phyloP scores from a whole-genome alignment of 2,113 vertebrate species.

The Casuarius casuarius region DNA sequence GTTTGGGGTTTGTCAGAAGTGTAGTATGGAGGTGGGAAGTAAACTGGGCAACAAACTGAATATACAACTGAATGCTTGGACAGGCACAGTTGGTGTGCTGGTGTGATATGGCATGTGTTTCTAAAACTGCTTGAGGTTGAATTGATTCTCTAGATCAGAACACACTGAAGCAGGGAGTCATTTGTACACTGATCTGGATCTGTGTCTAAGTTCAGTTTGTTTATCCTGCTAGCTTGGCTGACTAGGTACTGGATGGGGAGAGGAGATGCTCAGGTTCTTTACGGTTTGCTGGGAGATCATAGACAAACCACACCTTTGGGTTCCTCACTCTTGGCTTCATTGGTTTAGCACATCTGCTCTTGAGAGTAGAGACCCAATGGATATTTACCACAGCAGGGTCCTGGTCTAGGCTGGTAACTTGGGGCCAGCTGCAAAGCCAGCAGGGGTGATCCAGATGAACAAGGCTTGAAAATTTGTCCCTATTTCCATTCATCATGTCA shows the following conservation, averaged over 20 bases:
- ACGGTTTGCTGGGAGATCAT: not conserved
- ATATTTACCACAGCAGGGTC: fast-evolving
- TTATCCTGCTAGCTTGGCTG: not conserved
- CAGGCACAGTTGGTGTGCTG: not conserved
- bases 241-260: not conserved
- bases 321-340: not conserved
- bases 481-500: not conserved
- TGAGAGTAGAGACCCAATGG: not conserved
- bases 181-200: not conserved
- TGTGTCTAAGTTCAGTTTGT: not conserved
- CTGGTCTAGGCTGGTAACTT: not conserved
- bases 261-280: not conserved
- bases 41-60: not conserved
- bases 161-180: not conserved
- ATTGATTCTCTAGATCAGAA: not conserved
- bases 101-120: not conserved
- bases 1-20: not conserved
- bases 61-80: not conserved
- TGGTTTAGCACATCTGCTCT: not conserved
- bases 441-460: not conserved
- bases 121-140: too few species aligned
- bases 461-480: not conserved
- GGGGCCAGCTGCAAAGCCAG: not conserved
- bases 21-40: not conserved
- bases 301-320: not conserved